Conservation (phyloP, 2,888 invertebrate species). For the Parnassius glacialis region DNA sequence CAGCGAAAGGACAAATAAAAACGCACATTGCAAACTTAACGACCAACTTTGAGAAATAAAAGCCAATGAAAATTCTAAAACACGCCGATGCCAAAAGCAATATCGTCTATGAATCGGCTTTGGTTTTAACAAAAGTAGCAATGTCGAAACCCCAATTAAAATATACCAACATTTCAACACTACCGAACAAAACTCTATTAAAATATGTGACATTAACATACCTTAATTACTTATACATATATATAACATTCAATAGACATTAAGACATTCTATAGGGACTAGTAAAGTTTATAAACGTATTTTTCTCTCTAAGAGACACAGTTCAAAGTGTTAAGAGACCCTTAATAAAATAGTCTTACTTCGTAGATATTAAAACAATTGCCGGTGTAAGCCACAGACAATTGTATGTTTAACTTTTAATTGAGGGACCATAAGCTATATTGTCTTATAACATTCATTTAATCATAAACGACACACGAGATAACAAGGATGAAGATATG, state of each 20-base stretch:
- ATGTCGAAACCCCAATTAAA: conserved; percentile 69
- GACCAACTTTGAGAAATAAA: conserved; percentile 74
- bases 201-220: conserved; percentile 57
- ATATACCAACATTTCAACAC: conserved; percentile 43
- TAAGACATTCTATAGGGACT: conserved; percentile 67
- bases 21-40: conserved; percentile 36
- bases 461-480: conserved; percentile 63
- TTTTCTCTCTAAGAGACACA: conserved; percentile 9
- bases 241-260: conserved; percentile 79
- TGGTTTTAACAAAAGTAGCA: conserved; percentile 53
- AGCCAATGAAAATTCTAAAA: conserved; percentile 39
- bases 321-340: conserved; percentile 8
- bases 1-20: conserved; percentile 24
- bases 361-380: conserved; percentile 35
- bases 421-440: conserved; percentile 59
- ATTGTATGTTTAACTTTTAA: conserved; percentile 30
- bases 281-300: conserved; percentile 29
- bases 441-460: conserved; percentile 69
- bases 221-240: conserved; percentile 69
- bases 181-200: conserved; percentile 67
- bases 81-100: conserved; percentile 39
- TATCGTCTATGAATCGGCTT: conserved; percentile 37
- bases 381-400: conserved; percentile 22
- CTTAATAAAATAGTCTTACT: conserved; percentile 12
- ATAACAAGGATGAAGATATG: conserved; percentile 75